Percentiles rank a stretch among this genome's conserved stretches.
phyloP scores from a whole-genome alignment of 2,888 invertebrate genomes.

The Thereva nobilitata region DNA sequence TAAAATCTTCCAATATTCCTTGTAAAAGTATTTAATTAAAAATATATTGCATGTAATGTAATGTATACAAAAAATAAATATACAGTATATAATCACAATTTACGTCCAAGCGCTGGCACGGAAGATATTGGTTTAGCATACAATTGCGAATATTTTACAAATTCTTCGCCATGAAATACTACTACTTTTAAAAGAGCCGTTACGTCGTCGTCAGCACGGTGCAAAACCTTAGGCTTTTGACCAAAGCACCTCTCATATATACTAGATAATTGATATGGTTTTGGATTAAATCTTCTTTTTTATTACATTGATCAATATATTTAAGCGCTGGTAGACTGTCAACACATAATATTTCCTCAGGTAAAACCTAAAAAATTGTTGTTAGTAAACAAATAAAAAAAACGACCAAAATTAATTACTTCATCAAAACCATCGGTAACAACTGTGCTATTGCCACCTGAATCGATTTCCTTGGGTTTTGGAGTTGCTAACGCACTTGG shows the following conservation, averaged over 20 bases:
- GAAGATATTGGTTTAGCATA: conserved; percentile 49
- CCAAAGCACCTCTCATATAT: conserved; percentile 64
- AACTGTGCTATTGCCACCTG: neutral
- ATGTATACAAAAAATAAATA: no score
- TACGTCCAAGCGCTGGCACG: neutral
- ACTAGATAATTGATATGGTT: conserved; percentile 60
- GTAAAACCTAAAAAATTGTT: conserved; percentile 51
- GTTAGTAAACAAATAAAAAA: conserved; percentile 39
- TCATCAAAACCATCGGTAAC: neutral
- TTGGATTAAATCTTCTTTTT: neutral
- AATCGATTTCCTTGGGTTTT: neutral
- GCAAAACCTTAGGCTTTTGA: conserved; percentile 59
- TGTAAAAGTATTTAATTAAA: neutral
- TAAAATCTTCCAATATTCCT: neutral
- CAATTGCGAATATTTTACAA: conserved; percentile 61
- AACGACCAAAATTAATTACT: conserved; percentile 44
- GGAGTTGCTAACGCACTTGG: neutral
- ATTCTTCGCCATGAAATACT: conserved; percentile 61
- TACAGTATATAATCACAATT: neutral
- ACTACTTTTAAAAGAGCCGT: conserved; percentile 67
- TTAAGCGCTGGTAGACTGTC: conserved; percentile 70
- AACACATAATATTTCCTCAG: conserved; percentile 64
- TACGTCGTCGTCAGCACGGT: conserved; percentile 73
- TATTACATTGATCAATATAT: conserved; percentile 53
- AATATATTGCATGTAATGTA: neutral